phyloP scores from a whole-genome alignment of 2,113 vertebrate genomes.

The Cinclus cinclus region DNA sequence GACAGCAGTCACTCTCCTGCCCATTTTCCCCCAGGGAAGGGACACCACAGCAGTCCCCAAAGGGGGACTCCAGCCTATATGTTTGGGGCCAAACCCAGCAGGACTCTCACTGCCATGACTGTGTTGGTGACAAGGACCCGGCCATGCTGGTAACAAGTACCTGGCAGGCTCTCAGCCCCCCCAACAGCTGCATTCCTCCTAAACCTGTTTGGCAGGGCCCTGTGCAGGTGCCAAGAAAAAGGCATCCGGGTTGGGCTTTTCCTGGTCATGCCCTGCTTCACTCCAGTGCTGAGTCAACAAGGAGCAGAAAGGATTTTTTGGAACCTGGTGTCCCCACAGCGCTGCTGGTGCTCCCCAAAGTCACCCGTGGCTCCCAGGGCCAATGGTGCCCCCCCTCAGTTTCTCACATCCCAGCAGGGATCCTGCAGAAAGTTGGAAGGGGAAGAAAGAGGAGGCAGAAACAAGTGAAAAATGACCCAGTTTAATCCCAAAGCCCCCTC shows the following conservation, averaged over 20 bases:
- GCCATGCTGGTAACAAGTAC: background rate
- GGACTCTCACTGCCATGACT: background rate
- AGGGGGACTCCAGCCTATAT: fast-evolving
- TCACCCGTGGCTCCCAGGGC: fast-evolving
- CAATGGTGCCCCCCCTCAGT: no score
- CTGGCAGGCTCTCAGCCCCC: background rate
- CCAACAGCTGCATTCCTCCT: conserved; percentile 24
- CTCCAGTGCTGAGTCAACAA: background rate
- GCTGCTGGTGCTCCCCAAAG: background rate
- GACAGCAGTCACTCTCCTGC: background rate
- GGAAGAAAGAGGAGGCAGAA: conserved; percentile 1
- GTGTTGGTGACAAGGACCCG: background rate
- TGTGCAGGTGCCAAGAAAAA: background rate
- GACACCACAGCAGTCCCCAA: background rate
- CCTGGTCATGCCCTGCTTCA: background rate
- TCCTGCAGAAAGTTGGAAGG: fast-evolving
- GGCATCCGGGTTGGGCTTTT: background rate
- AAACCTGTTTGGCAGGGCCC: conserved; percentile 39
- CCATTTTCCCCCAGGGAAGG: background rate
- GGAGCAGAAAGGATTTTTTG: background rate
- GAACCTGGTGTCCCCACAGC: background rate
- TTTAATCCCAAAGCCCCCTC: conserved; percentile 28
- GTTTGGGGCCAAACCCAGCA: background rate
- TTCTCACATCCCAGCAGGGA: background rate
- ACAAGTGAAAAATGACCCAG: conserved; percentile 14